Evolutionary conservation across 2,113 vertebrate genomes (phyloP).

Genomic region (Hucho hucho): DNA sequence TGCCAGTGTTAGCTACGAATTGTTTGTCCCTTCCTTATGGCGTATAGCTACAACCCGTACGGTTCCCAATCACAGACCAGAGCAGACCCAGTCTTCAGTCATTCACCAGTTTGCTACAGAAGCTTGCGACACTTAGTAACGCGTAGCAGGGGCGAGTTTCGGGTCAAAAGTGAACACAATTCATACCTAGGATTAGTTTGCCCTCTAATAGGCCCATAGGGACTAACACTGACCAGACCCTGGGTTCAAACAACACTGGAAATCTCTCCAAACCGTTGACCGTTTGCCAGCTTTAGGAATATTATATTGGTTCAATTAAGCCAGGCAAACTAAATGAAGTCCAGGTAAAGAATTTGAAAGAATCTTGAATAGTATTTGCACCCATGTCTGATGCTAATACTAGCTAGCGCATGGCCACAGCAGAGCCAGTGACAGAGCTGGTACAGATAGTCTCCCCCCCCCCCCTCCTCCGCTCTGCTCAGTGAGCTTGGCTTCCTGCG

Average conservation of each 20-base stretch:
- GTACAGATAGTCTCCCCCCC: conserved; percentile 10
- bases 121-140: conserved; percentile 14
- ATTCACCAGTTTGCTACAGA: conserved; percentile 38
- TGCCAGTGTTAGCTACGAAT: no score
- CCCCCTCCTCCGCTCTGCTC: conserved; percentile 18
- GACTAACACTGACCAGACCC: no score
- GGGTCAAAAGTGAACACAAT: conserved; percentile 41
- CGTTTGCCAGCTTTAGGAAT: no score
- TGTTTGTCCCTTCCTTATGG: no score
- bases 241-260: no score
- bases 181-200: conserved; percentile 63
- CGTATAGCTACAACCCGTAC: no score
- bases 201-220: conserved; percentile 39
- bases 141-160: background rate
- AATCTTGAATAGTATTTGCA: no score
- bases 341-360: no score
- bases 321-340: no score
- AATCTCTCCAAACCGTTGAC: no score
- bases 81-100: conserved; percentile 6
- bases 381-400: background rate
- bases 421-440: conserved; percentile 50
- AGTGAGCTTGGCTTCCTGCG: conserved; percentile 23
- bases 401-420: conserved; percentile 30
- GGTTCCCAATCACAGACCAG: no score
- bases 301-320: no score